Conservation (phyloP, 2,888 invertebrate species). For the Watsonalla binaria region DNA sequence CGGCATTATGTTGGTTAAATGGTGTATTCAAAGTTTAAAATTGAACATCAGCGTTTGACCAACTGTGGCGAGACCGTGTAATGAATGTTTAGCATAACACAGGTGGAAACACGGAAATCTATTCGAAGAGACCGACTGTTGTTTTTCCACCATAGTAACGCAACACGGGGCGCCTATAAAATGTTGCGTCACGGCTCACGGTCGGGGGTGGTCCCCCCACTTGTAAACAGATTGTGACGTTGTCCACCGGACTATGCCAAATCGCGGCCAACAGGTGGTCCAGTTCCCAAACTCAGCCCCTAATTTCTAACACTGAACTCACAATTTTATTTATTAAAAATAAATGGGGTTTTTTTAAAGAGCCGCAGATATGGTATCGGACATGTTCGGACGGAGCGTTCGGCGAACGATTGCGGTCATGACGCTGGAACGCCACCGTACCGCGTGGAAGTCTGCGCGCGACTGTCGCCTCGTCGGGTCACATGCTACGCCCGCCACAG, state of each 20-base stretch:
- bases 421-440: slow-evolving; percentile 56
- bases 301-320: slow-evolving; percentile 15
- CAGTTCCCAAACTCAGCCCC: slow-evolving; percentile 24
- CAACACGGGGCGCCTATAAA: slow-evolving; percentile 61
- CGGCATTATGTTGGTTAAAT: slow-evolving; percentile 5
- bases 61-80: slow-evolving; percentile 31
- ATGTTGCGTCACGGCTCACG: slow-evolving; percentile 64
- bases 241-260: slow-evolving; percentile 60
- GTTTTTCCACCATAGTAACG: slow-evolving; percentile 74
- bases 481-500: slow-evolving; percentile 65
- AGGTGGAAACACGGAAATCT: slow-evolving; percentile 67
- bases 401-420: slow-evolving; percentile 44
- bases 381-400: slow-evolving; percentile 47
- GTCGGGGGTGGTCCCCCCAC: slow-evolving; percentile 49
- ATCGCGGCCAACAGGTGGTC: slow-evolving; percentile 72
- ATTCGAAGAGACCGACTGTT: slow-evolving; percentile 64
- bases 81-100: slow-evolving; percentile 44
- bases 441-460: slow-evolving; percentile 74
- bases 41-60: slow-evolving; percentile 27
- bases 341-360: slow-evolving; percentile 24
- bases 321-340: slow-evolving; percentile 15
- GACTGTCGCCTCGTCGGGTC: slow-evolving; percentile 52
- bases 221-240: slow-evolving; percentile 75
- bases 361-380: slow-evolving; percentile 22
- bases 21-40: slow-evolving; percentile 16